These are phyloP conservation scores for Oreotragus oreotragus DNA, from an alignment of 2,113 vertebrate species.

Conservation along the genomic window DNA sequence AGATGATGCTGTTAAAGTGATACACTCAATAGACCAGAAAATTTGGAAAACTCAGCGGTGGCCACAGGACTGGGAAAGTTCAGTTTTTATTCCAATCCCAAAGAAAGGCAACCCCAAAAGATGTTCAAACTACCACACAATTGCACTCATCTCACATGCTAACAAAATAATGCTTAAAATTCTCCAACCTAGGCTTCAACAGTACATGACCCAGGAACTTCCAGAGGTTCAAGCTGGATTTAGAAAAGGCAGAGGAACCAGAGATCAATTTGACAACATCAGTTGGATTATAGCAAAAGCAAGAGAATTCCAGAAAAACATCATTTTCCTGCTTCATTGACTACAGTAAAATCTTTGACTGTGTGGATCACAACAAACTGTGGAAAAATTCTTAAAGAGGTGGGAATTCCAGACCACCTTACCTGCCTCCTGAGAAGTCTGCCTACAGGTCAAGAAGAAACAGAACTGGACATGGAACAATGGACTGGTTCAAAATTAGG, in stretches of 20 bases:
- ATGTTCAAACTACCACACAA: neutral
- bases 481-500: neutral
- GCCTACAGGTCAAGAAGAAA: neutral
- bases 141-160: neutral
- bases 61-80: neutral
- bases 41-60: neutral
- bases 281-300: neutral
- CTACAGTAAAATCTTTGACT: neutral
- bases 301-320: neutral
- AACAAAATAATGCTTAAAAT: neutral
- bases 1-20: neutral
- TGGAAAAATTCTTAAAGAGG: neutral
- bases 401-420: neutral
- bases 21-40: neutral
- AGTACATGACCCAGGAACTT: neutral
- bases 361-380: neutral
- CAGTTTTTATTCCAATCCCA: neutral
- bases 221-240: neutral
- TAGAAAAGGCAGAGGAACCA: neutral
- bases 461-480: neutral
- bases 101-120: neutral
- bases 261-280: neutral
- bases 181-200: neutral
- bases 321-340: neutral
- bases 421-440: neutral